These are phyloP conservation scores for Furcifer pardalis DNA, from an alignment of 2,797 vertebrate species.

Conservation along the genomic window DNA sequence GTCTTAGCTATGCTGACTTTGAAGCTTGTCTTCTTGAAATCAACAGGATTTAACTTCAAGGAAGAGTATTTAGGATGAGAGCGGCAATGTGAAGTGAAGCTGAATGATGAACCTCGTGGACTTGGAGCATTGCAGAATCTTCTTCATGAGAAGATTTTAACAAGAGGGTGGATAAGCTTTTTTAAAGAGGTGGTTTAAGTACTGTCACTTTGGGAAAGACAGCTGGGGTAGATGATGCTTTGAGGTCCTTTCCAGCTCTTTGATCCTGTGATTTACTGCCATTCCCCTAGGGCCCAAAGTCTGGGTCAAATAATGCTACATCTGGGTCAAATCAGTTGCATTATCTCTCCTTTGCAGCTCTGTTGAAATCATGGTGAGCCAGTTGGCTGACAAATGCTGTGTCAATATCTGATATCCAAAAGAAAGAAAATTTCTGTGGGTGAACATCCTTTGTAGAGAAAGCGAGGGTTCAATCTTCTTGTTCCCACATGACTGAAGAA, in stretches of 20 bases:
- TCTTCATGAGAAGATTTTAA: background rate
- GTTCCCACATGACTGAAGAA: slow-evolving; percentile 20
- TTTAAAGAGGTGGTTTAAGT: background rate
- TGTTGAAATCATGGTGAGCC: slow-evolving; percentile 19
- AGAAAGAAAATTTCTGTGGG: slow-evolving; percentile 2
- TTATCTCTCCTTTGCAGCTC: slow-evolving; percentile 22
- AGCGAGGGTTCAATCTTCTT: background rate
- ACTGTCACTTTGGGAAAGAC: background rate
- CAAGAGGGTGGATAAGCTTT: background rate
- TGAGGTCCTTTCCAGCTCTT: slow-evolving; percentile 30
- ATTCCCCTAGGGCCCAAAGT: slow-evolving; percentile 4
- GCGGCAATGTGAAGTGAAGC: background rate
- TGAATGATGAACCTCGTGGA: background rate
- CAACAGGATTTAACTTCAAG: slow-evolving; percentile 8
- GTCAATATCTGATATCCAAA: slow-evolving; percentile 33
- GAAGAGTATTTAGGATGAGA: background rate
- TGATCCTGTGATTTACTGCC: slow-evolving; percentile 23
- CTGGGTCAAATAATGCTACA: slow-evolving; percentile 39
- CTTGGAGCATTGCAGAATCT: background rate
- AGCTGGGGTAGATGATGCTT: background rate
- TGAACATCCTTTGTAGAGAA: background rate
- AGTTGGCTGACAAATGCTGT: slow-evolving; percentile 28
- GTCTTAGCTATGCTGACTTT: background rate
- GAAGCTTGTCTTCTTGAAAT: background rate
- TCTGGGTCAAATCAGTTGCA: slow-evolving; percentile 35